These are phyloP conservation scores for Acropternis orthonyx DNA, from an alignment of 2,797 vertebrate genomes.

Conservation along the genomic window DNA sequence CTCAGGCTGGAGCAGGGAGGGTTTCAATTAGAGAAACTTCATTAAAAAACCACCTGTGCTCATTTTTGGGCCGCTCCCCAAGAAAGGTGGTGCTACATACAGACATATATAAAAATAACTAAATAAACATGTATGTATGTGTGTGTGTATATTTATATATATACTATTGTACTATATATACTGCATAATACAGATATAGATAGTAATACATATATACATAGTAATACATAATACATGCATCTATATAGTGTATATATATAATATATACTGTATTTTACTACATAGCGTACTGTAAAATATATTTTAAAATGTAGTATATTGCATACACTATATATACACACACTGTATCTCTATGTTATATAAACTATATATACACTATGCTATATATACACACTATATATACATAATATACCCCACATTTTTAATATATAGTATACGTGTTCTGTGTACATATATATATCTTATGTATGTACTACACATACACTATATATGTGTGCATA, in stretches of 20 bases:
- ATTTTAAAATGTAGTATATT: too few species aligned
- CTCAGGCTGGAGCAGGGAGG: too few species aligned
- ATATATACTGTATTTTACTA: not conserved
- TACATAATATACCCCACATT: fast-evolving
- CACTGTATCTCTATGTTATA: not conserved
- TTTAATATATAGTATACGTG: fast-evolving
- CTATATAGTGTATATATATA: not conserved
- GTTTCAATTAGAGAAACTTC: not conserved
- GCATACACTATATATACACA: not conserved
- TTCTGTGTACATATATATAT: too few species aligned
- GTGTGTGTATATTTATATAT: too few species aligned
- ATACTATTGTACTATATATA: too few species aligned
- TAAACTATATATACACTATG: not conserved
- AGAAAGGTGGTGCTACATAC: fast-evolving
- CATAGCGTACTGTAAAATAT: too few species aligned
- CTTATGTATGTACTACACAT: not conserved
- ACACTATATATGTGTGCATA: too few species aligned
- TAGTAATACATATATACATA: too few species aligned
- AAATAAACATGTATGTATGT: too few species aligned
- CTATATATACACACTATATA: fast-evolving
- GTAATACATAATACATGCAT: not conserved
- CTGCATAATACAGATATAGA: too few species aligned
- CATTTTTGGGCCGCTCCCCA: not conserved
- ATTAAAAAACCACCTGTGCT: not conserved
- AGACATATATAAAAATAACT: too few species aligned